These are phyloP conservation scores for Cheirogaleus medius DNA, from an alignment of 2,113 vertebrate species.

Conservation along the genomic window DNA sequence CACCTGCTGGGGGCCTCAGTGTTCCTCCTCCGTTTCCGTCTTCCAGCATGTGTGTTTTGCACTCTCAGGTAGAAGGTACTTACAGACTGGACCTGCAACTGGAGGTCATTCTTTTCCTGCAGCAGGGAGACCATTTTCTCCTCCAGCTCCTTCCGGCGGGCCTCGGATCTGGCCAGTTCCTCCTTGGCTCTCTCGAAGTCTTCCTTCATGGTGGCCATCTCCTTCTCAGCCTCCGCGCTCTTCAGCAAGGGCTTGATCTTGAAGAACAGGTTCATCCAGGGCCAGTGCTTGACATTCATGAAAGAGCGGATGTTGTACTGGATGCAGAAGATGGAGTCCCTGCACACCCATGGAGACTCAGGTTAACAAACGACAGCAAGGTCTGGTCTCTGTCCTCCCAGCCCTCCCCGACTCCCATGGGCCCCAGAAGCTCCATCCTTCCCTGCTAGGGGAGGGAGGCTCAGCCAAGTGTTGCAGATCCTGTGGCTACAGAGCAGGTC, in stretches of 20 bases:
- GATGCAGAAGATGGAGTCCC: constrained; percentile 90
- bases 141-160: constrained; percentile 89
- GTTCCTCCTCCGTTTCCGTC: neutral
- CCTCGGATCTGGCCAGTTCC: constrained; percentile 87
- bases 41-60: neutral
- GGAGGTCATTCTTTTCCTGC: constrained; percentile 92
- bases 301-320: constrained; percentile 90
- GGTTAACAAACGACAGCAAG: neutral
- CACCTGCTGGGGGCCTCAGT: neutral
- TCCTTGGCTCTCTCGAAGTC: constrained; percentile 89
- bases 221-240: constrained; percentile 92
- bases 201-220: constrained; percentile 89
- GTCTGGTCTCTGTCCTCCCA: neutral
- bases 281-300: constrained; percentile 88
- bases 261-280: constrained; percentile 88
- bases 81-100: constrained; percentile 84
- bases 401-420: rapidly evolving
- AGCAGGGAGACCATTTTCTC: constrained; percentile 89
- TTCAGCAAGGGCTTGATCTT: constrained; percentile 88
- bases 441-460: neutral
- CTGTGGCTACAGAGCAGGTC: neutral
- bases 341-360: constrained; percentile 51
- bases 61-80: constrained; percentile 50
- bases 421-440: neutral
- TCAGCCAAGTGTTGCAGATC: neutral